These are phyloP conservation scores for Frankliniella fusca DNA, from an alignment of 2,888 invertebrate species.

Conservation along the genomic window DNA sequence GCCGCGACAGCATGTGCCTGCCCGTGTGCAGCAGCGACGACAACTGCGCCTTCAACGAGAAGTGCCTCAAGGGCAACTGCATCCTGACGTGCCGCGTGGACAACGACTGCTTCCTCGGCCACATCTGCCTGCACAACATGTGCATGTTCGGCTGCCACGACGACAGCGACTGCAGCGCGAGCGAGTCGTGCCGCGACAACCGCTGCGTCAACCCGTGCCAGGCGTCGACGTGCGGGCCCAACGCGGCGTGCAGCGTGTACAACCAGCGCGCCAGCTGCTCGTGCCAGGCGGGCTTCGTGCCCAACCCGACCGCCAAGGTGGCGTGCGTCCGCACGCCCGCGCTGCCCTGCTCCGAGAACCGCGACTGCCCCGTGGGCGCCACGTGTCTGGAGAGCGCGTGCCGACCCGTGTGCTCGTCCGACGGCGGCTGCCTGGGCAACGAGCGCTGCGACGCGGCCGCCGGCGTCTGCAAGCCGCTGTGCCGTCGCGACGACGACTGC, in stretches of 20 bases:
- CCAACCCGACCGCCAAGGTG: constrained; percentile 75
- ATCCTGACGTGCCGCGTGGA: constrained; percentile 84
- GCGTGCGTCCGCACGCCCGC: constrained; percentile 81
- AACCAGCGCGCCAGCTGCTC: constrained; percentile 78
- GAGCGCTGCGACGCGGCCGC: constrained; percentile 64
- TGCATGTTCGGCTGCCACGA: constrained; percentile 81
- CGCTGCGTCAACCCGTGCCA: constrained; percentile 74
- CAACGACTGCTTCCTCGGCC: constrained; percentile 87
- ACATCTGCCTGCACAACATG: constrained; percentile 80
- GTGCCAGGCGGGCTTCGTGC: constrained; percentile 72
- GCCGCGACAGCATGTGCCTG: constrained; percentile 77
- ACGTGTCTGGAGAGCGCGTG: constrained; percentile 72
- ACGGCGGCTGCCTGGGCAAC: constrained; percentile 72
- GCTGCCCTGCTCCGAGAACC: constrained; percentile 67
- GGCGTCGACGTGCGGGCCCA: constrained; percentile 77
- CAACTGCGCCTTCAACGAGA: constrained; percentile 84
- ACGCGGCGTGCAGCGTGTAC: constrained; percentile 72
- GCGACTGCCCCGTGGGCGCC: constrained; percentile 67
- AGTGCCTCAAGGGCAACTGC: constrained; percentile 76
- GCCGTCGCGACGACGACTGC: constrained; percentile 80
- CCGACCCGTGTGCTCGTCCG: constrained; percentile 71
- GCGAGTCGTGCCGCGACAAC: constrained; percentile 76
- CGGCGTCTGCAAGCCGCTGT: constrained; percentile 81
- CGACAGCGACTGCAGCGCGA: constrained; percentile 81
- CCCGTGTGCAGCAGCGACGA: constrained; percentile 71